These are phyloP conservation scores for Pangasianodon gigas DNA, from an alignment of 2,113 vertebrate species.

Conservation along the genomic window DNA sequence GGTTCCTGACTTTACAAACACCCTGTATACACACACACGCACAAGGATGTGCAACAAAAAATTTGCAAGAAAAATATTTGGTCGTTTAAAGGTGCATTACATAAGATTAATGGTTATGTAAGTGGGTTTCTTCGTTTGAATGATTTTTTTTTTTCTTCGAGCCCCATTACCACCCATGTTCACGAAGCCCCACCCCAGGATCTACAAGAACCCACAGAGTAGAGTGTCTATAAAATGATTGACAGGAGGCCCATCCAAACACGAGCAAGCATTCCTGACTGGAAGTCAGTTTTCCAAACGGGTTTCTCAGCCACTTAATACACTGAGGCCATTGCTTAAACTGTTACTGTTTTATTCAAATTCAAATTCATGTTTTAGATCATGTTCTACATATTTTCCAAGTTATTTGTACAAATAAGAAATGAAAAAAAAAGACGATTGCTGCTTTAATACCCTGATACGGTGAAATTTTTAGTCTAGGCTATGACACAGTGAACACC, in stretches of 20 bases:
- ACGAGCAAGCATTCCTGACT: not conserved
- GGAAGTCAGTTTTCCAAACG: not conserved
- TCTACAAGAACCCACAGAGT: not conserved
- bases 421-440: not conserved
- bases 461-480: not conserved
- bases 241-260: not conserved
- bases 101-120: not conserved
- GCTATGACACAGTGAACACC: not conserved
- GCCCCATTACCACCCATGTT: not conserved
- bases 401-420: not conserved
- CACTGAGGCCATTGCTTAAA: not conserved
- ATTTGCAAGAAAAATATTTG: too few relatives aligned
- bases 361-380: not conserved
- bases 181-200: not conserved
- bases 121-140: not conserved
- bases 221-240: not conserved
- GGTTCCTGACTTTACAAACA: too few relatives aligned
- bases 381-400: not conserved
- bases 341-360: not conserved
- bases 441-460: not conserved
- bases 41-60: too few relatives aligned
- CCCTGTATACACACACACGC: too few relatives aligned
- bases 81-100: not conserved
- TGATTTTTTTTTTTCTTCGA: not conserved
- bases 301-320: not conserved